Evolutionary conservation across 2,888 invertebrate genomes (phyloP).

Genomic region (Deilephila porcellus): DNA sequence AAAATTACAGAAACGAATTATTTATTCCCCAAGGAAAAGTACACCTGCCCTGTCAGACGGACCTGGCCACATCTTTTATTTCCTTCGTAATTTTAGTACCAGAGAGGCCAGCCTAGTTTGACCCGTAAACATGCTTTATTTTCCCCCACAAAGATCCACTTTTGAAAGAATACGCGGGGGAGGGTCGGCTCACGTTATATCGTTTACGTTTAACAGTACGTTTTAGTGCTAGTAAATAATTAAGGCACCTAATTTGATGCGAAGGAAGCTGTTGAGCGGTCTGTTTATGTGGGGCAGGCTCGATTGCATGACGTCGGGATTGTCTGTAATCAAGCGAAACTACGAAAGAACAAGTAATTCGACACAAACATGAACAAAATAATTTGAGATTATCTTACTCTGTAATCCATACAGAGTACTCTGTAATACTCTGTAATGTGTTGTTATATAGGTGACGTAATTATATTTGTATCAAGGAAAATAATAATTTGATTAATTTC

Average conservation of each 20-base stretch:
- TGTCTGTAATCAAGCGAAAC: conserved; percentile 52
- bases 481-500: too few species aligned
- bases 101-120: conserved; percentile 65
- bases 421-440: too few species aligned
- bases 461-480: too few species aligned
- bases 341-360: conserved; percentile 6
- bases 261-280: conserved; percentile 64
- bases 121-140: conserved; percentile 59
- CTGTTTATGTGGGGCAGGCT: conserved; percentile 70
- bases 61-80: conserved; percentile 65
- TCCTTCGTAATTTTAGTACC: conserved; percentile 73
- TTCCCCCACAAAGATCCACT: conserved; percentile 44
- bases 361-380: background rate
- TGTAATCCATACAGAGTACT: too few species aligned
- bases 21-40: conserved; percentile 66
- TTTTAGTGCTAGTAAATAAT: conserved; percentile 83
- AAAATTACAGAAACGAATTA: conserved; percentile 57
- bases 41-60: conserved; percentile 71
- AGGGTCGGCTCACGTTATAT: conserved; percentile 63
- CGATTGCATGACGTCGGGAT: conserved; percentile 64
- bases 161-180: conserved; percentile 45
- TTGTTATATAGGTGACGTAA: too few species aligned
- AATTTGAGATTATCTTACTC: background rate
- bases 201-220: conserved; percentile 67
- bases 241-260: conserved; percentile 82